These are phyloP conservation scores for Sciurus carolinensis DNA, from an alignment of 2,797 vertebrate genomes.

Conservation along the genomic window DNA sequence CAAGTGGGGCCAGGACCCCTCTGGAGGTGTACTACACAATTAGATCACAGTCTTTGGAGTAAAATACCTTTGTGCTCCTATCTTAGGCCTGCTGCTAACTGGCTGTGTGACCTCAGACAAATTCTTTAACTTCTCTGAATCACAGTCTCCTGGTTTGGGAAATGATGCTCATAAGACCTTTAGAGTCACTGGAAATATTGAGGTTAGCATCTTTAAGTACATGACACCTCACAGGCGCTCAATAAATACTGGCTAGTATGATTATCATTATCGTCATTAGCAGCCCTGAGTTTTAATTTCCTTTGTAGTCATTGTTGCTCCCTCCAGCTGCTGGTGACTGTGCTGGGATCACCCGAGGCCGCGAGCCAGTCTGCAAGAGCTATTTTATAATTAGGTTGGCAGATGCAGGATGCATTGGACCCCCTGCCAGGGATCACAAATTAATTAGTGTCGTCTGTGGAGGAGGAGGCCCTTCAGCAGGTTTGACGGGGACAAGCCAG, in stretches of 20 bases:
- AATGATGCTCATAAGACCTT: not conserved
- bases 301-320: conserved; percentile 83
- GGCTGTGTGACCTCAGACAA: not conserved
- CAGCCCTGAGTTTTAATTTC: conserved; percentile 9
- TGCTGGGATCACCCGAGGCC: conserved; percentile 85
- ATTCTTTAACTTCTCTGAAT: conserved; percentile 1
- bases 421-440: conserved; percentile 88
- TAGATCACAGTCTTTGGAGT: not conserved
- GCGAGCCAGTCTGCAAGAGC: conserved; percentile 67
- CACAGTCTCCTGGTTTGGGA: conserved; percentile 49
- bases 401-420: conserved; percentile 80
- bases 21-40: accelerated
- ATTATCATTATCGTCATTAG: not conserved
- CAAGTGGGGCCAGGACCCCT: not conserved
- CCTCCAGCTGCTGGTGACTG: conserved; percentile 84
- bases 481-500: conserved; percentile 2
- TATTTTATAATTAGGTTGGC: conserved; percentile 89
- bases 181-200: not conserved
- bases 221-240: not conserved
- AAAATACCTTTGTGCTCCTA: not conserved
- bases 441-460: conserved; percentile 72
- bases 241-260: not conserved
- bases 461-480: not conserved
- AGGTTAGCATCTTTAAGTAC: not conserved
- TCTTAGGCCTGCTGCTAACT: not conserved